Conservation (phyloP, 2,797 vertebrate species). For the Pseudomugil gertrudae region DNA sequence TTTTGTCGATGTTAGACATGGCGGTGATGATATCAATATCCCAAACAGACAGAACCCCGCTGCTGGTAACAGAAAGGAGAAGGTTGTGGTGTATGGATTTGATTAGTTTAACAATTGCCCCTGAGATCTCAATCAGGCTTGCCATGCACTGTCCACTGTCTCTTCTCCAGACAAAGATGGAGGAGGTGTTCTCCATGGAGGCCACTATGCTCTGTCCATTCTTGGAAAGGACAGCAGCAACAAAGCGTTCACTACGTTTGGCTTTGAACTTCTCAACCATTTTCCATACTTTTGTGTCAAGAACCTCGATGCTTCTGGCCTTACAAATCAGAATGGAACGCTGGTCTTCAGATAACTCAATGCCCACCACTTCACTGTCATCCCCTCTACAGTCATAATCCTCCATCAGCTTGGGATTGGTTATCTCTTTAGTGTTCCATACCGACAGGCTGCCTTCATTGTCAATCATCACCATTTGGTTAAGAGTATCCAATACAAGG, state of each 20-base stretch:
- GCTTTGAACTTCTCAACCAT: conserved; percentile 98
- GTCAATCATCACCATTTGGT: conserved; percentile 99
- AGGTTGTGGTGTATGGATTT: conserved; percentile 97
- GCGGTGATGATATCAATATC: conserved; percentile 99
- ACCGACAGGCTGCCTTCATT: conserved; percentile 96
- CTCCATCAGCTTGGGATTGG: conserved; percentile 92
- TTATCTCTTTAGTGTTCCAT: conserved; percentile 96
- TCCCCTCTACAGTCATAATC: conserved; percentile 96
- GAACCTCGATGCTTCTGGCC: conserved; percentile 93
- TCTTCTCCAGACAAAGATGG: conserved; percentile 98
- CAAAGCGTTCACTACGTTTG: conserved; percentile 94
- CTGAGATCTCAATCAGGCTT: conserved; percentile 97
- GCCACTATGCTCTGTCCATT: conserved; percentile 97
- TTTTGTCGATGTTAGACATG: conserved; percentile 99
- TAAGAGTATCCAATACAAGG: conserved; percentile 91
- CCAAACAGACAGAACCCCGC: conserved; percentile 98
- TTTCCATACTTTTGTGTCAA: conserved; percentile 95
- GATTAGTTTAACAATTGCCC: conserved; percentile 95
- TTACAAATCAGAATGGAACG: conserved; percentile 97
- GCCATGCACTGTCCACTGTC: conserved; percentile 99
- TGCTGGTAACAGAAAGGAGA: conserved; percentile 95
- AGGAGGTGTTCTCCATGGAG: conserved; percentile 98
- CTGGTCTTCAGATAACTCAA: conserved; percentile 97
- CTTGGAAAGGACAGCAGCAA: conserved; percentile 95
- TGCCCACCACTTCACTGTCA: conserved; percentile 93